Base-by-base conservation (phyloP, 2,888 invertebrate genomes). In the Anarsia innoxiella region DNA sequence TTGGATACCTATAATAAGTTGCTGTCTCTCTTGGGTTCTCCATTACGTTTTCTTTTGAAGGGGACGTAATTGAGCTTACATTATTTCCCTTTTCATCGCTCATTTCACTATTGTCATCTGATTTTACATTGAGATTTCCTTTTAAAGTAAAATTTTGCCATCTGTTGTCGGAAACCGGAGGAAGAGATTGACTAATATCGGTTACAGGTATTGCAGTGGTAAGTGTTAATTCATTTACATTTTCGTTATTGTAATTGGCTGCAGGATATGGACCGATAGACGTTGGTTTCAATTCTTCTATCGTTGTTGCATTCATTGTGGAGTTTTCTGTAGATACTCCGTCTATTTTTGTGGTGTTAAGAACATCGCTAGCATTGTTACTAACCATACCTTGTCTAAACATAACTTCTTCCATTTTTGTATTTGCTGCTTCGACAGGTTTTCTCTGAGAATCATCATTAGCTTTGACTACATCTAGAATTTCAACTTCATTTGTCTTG, bases 1-100 rank as follows among this genome's bases (percentile, higher is more conserved):
- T 53, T 41, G 66, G 51, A 53, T 76, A 73, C 40, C 60, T 62
- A 41, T 48, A 46, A 40, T 45, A 53, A 51, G 48, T 49, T 48
- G 45, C 49, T 39, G 46, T 47, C 35, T 44, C 45, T 32, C 32
- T 45, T 33, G 46, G 44, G 41, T 49, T 53, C 40, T 42, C 48
- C 42, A 37, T 46, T 23, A 14, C 14, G 36, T 32, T 28, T 35
- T 41, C 41, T 3, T 25, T 32, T 2, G 34, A 12, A 27, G 10
- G 12, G 9, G 4, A 13, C 9, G 31, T n/a, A n/a, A 25, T 3
- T 23, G 2, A 26, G 36, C 36, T n/a, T n/a, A n/a, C n/a, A 27
- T 39, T 40, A 32, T 38, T 35, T 31, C n/a, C 23, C 2, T 26
- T 19, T 10, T 30, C 37, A 37, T 40, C 16, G 11, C 6, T 36